Percentiles rank a stretch among this genome's conserved stretches.
phyloP scores from a whole-genome alignment of 2,888 invertebrate genomes.

The Spisula solida region DNA sequence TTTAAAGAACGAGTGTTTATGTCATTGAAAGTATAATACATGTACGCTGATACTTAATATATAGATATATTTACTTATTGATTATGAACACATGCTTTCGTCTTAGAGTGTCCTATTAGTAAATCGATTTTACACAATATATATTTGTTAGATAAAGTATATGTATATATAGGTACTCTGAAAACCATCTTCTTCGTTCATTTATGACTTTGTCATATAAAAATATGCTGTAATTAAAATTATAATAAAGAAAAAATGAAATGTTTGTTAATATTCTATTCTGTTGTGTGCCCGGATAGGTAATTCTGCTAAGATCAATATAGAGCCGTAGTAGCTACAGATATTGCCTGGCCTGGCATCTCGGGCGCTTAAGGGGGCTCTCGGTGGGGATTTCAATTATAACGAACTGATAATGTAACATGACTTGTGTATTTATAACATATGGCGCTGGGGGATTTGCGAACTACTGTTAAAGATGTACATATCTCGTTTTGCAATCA shows the following conservation, averaged over 20 bases:
- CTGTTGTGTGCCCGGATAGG: not conserved
- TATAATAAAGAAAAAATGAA: not conserved
- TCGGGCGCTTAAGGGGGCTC: conserved; percentile 39
- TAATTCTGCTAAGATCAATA: conserved; percentile 20
- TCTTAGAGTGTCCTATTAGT: conserved; percentile 41
- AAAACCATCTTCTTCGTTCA: not conserved
- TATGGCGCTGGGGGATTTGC: conserved; percentile 47
- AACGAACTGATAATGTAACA: conserved; percentile 25
- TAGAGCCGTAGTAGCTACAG: not conserved
- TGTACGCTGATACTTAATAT: not conserved
- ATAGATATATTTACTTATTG: conserved; percentile 46
- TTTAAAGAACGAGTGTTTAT: not conserved
- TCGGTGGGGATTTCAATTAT: conserved; percentile 18
- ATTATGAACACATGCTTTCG: conserved; percentile 46
- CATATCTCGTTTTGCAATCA: conserved; percentile 2
- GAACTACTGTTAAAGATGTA: conserved; percentile 20
- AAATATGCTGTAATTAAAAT: not conserved
- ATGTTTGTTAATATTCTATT: not conserved
- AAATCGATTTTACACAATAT: conserved; percentile 46
- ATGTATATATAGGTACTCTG: not conserved
- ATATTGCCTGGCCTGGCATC: conserved; percentile 51
- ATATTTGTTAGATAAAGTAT: not conserved
- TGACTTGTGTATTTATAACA: conserved; percentile 55
- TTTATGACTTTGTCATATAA: not conserved
- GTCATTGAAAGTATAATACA: not conserved